Evolutionary conservation across 2,113 vertebrate genomes (phyloP).

Genomic region (Dipodomys ordii): DNA sequence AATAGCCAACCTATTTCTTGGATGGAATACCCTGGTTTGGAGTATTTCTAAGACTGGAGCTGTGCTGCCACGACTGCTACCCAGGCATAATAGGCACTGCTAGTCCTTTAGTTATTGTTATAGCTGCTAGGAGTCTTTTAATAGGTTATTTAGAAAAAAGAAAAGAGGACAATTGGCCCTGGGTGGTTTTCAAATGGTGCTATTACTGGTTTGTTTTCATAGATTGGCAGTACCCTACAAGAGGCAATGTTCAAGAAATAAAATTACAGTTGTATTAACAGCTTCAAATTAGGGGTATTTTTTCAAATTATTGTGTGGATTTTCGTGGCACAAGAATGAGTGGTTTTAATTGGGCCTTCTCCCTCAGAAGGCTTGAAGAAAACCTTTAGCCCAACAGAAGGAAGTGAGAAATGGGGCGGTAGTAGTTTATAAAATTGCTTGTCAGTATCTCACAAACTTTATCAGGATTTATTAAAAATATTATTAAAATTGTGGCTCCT

Average conservation of each 20-base stretch:
- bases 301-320: constrained; percentile 74
- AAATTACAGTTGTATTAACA: constrained; percentile 83
- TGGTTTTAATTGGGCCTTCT: constrained; percentile 71
- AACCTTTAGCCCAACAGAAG: constrained; percentile 32
- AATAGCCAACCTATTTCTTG: constrained; percentile 49
- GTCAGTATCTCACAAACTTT: constrained; percentile 30
- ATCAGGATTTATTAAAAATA: constrained; percentile 1
- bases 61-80: constrained; percentile 57
- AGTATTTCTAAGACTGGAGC: constrained; percentile 68
- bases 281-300: constrained; percentile 81
- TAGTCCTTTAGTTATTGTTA: constrained; percentile 73
- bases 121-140: constrained; percentile 77
- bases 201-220: constrained; percentile 83
- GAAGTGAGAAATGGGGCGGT: neutral
- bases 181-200: constrained; percentile 79
- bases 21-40: constrained; percentile 36
- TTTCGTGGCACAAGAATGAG: constrained; percentile 68
- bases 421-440: constrained; percentile 21
- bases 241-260: constrained; percentile 77
- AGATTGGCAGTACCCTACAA: constrained; percentile 76
- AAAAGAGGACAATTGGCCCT: constrained; percentile 81
- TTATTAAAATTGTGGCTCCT: constrained; percentile 29
- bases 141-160: constrained; percentile 81
- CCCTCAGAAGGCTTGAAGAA: constrained; percentile 53
- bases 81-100: constrained; percentile 71